These are phyloP conservation scores for Oplegnathus fasciatus DNA, from an alignment of 2,113 vertebrate species.

Conservation along the genomic window DNA sequence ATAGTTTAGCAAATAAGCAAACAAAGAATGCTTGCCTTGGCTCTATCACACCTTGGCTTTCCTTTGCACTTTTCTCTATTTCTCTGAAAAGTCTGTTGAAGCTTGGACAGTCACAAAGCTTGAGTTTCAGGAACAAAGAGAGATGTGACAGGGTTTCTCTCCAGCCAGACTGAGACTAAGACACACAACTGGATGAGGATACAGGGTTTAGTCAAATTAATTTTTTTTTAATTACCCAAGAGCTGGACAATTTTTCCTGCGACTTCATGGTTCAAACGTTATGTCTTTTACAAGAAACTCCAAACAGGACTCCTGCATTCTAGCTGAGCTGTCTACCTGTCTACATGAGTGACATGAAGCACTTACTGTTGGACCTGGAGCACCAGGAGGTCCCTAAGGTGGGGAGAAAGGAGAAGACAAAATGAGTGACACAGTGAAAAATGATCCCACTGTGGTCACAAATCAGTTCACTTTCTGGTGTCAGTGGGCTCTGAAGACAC, in stretches of 20 bases:
- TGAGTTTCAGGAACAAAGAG: neutral
- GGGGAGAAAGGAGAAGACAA: constrained; percentile 26
- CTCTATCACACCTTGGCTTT: neutral
- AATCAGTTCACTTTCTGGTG: constrained; percentile 19
- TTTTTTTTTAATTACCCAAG: neutral
- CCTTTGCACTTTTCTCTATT: neutral
- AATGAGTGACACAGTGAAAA: constrained; percentile 34
- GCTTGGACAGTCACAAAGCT: neutral
- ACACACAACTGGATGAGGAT: neutral
- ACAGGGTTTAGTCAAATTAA: neutral
- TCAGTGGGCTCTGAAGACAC: neutral
- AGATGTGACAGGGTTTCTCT: neutral
- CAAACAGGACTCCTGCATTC: neutral
- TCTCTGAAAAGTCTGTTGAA: neutral
- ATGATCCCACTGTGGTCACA: neutral
- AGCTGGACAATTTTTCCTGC: neutral
- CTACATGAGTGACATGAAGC: constrained; percentile 1
- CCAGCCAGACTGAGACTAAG: constrained; percentile 5
- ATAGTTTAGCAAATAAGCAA: constrained; percentile 3
- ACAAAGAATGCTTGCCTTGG: neutral
- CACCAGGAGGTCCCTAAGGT: constrained; percentile 91
- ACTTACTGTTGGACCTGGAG: constrained; percentile 91
- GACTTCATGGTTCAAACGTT: neutral
- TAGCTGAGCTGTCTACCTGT: neutral
- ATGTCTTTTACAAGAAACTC: constrained; percentile 1